A percentile compares a stretch with the other conserved stretches of the same genome.
These are phyloP conservation scores for Alaudala cheleensis DNA, from an alignment of 2,113 vertebrate genomes.

Conservation along the genomic window DNA sequence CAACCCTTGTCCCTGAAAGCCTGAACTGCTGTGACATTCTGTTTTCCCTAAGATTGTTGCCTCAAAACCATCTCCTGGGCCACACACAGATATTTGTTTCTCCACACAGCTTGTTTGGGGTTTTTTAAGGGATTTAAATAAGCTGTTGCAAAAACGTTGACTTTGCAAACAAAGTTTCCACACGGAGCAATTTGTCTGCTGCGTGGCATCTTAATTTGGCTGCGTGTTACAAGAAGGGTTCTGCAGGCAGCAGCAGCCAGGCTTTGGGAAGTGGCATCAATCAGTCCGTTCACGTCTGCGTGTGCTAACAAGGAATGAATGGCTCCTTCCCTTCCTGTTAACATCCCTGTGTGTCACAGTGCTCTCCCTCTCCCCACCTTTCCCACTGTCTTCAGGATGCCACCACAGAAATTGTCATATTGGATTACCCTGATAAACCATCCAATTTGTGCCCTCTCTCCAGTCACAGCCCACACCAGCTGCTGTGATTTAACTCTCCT, in stretches of 20 bases:
- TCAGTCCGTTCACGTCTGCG: background rate
- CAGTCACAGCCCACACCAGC: background rate
- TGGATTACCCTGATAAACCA: conserved; percentile 7
- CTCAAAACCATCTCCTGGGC: background rate
- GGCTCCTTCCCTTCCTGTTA: conserved; percentile 5
- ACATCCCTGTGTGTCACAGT: background rate
- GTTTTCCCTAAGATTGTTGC: background rate
- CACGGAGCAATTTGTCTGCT: background rate
- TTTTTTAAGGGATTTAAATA: background rate
- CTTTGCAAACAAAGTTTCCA: background rate
- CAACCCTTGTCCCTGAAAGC: background rate
- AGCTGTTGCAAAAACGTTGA: background rate
- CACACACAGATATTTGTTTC: background rate
- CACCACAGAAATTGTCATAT: background rate
- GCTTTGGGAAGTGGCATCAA: conserved; percentile 12
- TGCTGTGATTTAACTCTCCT: background rate
- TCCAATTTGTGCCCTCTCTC: background rate
- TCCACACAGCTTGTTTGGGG: background rate
- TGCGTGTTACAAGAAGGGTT: background rate
- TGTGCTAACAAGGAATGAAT: background rate
- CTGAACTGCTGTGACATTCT: background rate
- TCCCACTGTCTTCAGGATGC: background rate
- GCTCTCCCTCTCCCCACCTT: background rate
- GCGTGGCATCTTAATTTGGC: background rate
- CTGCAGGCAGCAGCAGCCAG: background rate